These are phyloP conservation scores for Drosophila cyrtoloma DNA, from an alignment of 2,888 invertebrate species.

Conservation along the genomic window DNA sequence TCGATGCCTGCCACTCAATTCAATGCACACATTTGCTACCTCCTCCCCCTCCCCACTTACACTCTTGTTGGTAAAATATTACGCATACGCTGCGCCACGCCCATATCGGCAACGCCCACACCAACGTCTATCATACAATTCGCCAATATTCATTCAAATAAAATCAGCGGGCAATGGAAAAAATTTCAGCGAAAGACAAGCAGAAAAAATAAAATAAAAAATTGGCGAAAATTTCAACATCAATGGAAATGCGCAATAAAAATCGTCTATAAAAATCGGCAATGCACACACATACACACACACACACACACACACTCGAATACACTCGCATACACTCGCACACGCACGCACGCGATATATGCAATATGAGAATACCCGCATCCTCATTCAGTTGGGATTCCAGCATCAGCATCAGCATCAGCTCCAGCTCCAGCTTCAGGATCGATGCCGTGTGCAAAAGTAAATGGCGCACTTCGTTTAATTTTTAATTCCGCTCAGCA, in stretches of 20 bases:
- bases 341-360: slow-evolving; percentile 8
- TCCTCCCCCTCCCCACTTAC: not conserved
- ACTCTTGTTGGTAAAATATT: slow-evolving; percentile 64
- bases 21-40: slow-evolving; percentile 24
- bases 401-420: not conserved
- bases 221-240: slow-evolving; percentile 73
- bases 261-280: slow-evolving; percentile 79
- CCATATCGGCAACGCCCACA: slow-evolving; percentile 65
- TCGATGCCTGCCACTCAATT: slow-evolving; percentile 7
- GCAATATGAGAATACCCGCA: slow-evolving; percentile 58
- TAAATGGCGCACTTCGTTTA: slow-evolving; percentile 81
- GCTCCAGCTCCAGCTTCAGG: slow-evolving; percentile 22
- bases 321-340: not conserved
- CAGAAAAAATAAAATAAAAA: slow-evolving; percentile 28
- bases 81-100: slow-evolving; percentile 76
- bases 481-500: slow-evolving; percentile 79
- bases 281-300: slow-evolving; percentile 54
- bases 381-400: slow-evolving; percentile 11
- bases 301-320: not conserved
- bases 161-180: slow-evolving; percentile 67
- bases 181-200: slow-evolving; percentile 26
- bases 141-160: slow-evolving; percentile 80
- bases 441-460: slow-evolving; percentile 63
- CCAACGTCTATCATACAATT: slow-evolving; percentile 76
- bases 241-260: slow-evolving; percentile 81